Evolutionary conservation across 2,888 invertebrate genomes (phyloP).

Genomic region (Lasioglossum lativentre): DNA sequence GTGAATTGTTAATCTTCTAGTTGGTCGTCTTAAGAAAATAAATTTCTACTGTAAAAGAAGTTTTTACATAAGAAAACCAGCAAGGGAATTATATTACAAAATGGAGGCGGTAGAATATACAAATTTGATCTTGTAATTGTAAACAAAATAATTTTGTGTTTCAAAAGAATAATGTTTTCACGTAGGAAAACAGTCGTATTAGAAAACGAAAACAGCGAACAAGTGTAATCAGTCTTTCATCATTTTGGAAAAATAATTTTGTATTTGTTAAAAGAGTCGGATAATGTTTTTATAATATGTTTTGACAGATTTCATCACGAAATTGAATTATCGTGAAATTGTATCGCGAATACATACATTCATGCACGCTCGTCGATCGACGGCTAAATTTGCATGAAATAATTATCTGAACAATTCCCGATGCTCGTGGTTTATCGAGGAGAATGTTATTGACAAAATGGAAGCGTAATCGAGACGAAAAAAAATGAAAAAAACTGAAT

Average conservation of each 20-base stretch:
- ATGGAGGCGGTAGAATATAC: neutral
- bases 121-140: neutral
- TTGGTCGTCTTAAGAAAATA: no score
- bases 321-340: neutral
- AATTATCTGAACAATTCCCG: neutral
- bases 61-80: no score
- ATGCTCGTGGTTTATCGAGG: neutral
- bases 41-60: no score
- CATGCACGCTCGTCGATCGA: no score
- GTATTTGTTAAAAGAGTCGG: neutral
- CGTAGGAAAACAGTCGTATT: neutral
- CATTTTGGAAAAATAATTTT: neutral
- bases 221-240: neutral
- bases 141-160: neutral
- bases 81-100: no score
- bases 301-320: neutral
- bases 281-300: neutral
- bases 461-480: neutral
- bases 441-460: neutral
- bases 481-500: constrained; percentile 53
- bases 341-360: no score
- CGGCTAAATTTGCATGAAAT: neutral
- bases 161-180: neutral
- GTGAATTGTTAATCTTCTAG: no score
- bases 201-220: neutral